Evolutionary conservation across 2,113 vertebrate genomes (phyloP), one percentile per base, ranked within the genome.

Genomic region (Pachyramphus minor): DNA sequence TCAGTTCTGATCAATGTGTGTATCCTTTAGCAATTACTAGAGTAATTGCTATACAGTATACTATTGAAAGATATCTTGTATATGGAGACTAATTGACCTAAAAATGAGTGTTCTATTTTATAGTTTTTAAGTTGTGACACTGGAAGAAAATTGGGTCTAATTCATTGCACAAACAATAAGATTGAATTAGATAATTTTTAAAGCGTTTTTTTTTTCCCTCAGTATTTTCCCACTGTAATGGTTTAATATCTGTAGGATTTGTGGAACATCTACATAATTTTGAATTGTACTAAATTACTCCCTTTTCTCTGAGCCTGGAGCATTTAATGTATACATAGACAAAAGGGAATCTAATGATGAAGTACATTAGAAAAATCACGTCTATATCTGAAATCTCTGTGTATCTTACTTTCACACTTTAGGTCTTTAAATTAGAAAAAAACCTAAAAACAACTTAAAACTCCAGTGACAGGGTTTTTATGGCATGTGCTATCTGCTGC

Each of bases 201-300:
- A 76, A 3, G 2, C 0, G 2, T 35, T 42, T 82, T 39, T 39
- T 31, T 12, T 30, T 41, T 41, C 39, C 15, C 11, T 14, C 3
- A 78, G 21, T 62, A 23, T 47, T 82, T 92, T 72, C 37, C 47
- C 47, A 23, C 67, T 85, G 27, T 33, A 85, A 59, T 82, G 4
- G 10, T 50, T 71, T 62, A 49, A 82, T 74, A 12, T 44, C 20
- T 5, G 1, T 16, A 68, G 24, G 27, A 25, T 52, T 84, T 78
- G 14, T 62, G 62, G 35, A 76, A 69, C 28, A 53, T 19, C 33
- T 53, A 58, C 33, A 14, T 90, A 52, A 77, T 62, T 88, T 82
- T 49, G 7, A 8, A 44, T 73, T 78, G 50, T 42, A 72, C 14
- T 76, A 56, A 64, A 92, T 58, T 62, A 44, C 8, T 53, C 30